A percentile compares a stretch with the other conserved stretches of the same genome.
Conservation (phyloP, 2,797 vertebrate species). For the Huso huso region DNA sequence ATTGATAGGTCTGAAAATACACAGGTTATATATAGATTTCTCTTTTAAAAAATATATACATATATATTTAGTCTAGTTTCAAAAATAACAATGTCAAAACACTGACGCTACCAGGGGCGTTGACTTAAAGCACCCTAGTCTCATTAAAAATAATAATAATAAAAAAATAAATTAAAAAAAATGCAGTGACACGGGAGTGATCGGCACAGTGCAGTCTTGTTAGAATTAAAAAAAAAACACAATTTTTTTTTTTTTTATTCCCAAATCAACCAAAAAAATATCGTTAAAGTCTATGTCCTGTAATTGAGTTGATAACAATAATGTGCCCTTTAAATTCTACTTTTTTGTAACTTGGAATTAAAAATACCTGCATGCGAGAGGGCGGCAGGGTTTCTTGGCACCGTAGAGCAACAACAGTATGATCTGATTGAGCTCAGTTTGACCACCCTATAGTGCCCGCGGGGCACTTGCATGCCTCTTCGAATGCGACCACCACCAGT, state of each 20-base stretch:
- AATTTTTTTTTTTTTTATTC: neutral
- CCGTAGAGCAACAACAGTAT: constrained; percentile 28
- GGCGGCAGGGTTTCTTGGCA: constrained; percentile 34
- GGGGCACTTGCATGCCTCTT: constrained; percentile 58
- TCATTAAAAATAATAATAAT: constrained; percentile 11
- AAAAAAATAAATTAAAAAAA: constrained; percentile 26
- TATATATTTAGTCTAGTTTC: too few relatives aligned
- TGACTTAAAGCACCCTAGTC: too few relatives aligned
- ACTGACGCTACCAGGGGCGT: too few relatives aligned
- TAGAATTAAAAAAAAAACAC: constrained; percentile 1
- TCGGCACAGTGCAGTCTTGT: constrained; percentile 49
- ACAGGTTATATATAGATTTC: too few relatives aligned
- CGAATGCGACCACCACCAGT: constrained; percentile 53
- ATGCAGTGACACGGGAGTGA: constrained; percentile 49
- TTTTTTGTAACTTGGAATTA: constrained; percentile 32
- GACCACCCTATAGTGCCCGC: constrained; percentile 40
- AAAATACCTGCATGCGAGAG: constrained; percentile 32
- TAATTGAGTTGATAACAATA: constrained; percentile 21
- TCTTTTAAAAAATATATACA: too few relatives aligned
- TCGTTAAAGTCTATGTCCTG: constrained; percentile 20
- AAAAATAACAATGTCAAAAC: too few relatives aligned
- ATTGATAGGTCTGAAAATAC: too few relatives aligned
- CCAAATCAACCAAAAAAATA: constrained; percentile 19
- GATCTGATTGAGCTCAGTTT: constrained; percentile 35
- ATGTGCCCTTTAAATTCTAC: constrained; percentile 19